Percentiles rank a stretch among this genome's conserved stretches.
Evolutionary conservation across 2,113 vertebrate species (phyloP).

Genomic region (Gallinago jamesoni): DNA sequence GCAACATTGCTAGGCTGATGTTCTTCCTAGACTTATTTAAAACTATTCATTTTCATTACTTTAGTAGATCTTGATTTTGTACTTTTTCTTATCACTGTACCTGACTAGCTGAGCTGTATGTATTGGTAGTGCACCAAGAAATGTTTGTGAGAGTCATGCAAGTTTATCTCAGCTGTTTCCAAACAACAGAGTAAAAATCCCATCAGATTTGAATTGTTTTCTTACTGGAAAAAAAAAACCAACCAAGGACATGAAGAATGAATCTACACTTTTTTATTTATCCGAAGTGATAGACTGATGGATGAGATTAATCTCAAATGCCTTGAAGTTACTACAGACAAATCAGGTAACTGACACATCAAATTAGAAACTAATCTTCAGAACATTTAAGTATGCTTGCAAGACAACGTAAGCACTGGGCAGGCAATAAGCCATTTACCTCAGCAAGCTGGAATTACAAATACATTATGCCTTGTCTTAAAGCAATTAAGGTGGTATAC

Average conservation of each 20-base stretch:
- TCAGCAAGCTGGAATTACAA: conserved; percentile 23
- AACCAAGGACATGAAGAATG: neutral
- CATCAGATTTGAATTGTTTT: neutral
- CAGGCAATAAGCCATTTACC: conserved; percentile 49
- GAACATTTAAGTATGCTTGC: conserved; percentile 35
- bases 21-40: neutral
- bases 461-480: neutral
- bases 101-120: neutral
- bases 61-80: neutral
- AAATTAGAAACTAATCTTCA: conserved; percentile 52
- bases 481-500: neutral
- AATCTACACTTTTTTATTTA: neutral
- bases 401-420: neutral
- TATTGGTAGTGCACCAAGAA: neutral
- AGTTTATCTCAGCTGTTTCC: neutral
- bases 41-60: neutral
- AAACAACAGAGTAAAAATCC: neutral
- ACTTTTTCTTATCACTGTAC: neutral
- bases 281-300: neutral
- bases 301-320: conserved; percentile 11
- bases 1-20: neutral
- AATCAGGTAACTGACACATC: conserved; percentile 29
- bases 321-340: conserved; percentile 9
- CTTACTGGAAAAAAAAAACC: neutral
- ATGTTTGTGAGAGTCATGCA: neutral